Percentiles rank a stretch among this genome's conserved stretches.
These are phyloP conservation scores for Philaethria dido DNA, from an alignment of 2,888 invertebrate species.

Conservation along the genomic window DNA sequence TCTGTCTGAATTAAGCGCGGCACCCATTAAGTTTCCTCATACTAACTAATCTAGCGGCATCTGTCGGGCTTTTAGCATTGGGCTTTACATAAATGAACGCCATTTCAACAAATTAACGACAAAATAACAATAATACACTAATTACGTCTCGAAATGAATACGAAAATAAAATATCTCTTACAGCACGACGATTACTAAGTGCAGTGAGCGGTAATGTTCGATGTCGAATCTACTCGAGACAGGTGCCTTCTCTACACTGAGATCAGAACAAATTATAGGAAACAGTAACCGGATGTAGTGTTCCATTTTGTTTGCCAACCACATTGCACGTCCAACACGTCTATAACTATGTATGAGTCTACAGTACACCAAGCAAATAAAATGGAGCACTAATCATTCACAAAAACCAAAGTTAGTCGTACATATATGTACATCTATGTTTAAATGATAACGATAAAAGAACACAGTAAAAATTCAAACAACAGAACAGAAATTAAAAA, in stretches of 20 bases:
- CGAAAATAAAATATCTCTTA: slow-evolving; percentile 77
- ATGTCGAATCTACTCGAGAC: slow-evolving; percentile 68
- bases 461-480: slow-evolving; percentile 42
- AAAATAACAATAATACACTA: slow-evolving; percentile 81
- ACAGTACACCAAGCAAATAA: slow-evolving; percentile 24
- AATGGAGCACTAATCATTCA: slow-evolving; percentile 35
- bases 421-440: slow-evolving; percentile 35
- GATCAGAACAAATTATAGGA: slow-evolving; percentile 22
- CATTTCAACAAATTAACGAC: slow-evolving; percentile 67
- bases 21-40: slow-evolving; percentile 56
- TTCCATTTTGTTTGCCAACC: slow-evolving; percentile 31
- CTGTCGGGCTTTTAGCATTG: slow-evolving; percentile 55
- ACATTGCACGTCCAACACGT: background rate
- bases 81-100: slow-evolving; percentile 76
- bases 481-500: slow-evolving; percentile 28
- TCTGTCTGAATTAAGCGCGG: slow-evolving; percentile 51
- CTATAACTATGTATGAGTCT: slow-evolving; percentile 11
- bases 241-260: slow-evolving; percentile 54
- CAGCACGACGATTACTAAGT: slow-evolving; percentile 83
- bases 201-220: slow-evolving; percentile 74
- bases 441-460: slow-evolving; percentile 31
- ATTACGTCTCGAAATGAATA: slow-evolving; percentile 80
- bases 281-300: slow-evolving; percentile 33
- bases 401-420: slow-evolving; percentile 35
- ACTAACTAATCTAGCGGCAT: slow-evolving; percentile 48